Conservation (phyloP, 2,888 invertebrate species). For the Galerucella calmariensis region DNA sequence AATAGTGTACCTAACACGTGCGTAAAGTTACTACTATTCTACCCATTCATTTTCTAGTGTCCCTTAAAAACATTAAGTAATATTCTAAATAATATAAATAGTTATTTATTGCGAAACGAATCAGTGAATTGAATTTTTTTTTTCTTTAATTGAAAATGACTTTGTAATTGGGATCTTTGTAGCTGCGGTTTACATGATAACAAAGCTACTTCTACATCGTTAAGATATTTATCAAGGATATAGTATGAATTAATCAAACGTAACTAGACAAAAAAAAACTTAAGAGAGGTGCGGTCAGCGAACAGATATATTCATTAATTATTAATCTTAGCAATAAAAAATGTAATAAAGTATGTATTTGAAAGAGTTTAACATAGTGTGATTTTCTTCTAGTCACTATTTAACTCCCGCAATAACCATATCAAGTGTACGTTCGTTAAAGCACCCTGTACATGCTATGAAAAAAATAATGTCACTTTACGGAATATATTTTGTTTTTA, state of each 20-base stretch:
- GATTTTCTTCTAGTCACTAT: too few relatives aligned
- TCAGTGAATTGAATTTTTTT: neutral
- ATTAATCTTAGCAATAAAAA: neutral
- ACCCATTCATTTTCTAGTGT: neutral
- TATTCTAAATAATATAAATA: neutral
- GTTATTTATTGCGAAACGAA: neutral
- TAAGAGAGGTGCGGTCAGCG: neutral
- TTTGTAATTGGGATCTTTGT: slow-evolving; percentile 1
- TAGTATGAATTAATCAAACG: neutral
- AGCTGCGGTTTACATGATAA: slow-evolving; percentile 12
- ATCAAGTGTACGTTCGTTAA: too few relatives aligned
- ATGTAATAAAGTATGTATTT: neutral
- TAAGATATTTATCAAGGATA: slow-evolving; percentile 12
- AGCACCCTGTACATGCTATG: too few relatives aligned
- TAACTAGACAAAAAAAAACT: neutral
- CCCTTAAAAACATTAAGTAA: neutral
- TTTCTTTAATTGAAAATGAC: slow-evolving; percentile 3
- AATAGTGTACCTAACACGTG: too few relatives aligned
- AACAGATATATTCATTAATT: neutral
- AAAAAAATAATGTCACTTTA: too few relatives aligned
- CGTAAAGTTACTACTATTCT: too few relatives aligned
- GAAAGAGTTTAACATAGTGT: too few relatives aligned
- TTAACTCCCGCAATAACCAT: too few relatives aligned
- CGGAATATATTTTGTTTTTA: too few relatives aligned
- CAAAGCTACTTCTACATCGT: slow-evolving; percentile 8